phyloP scores from a whole-genome alignment of 2,797 vertebrate genomes.

The Poeciliopsis turneri region DNA sequence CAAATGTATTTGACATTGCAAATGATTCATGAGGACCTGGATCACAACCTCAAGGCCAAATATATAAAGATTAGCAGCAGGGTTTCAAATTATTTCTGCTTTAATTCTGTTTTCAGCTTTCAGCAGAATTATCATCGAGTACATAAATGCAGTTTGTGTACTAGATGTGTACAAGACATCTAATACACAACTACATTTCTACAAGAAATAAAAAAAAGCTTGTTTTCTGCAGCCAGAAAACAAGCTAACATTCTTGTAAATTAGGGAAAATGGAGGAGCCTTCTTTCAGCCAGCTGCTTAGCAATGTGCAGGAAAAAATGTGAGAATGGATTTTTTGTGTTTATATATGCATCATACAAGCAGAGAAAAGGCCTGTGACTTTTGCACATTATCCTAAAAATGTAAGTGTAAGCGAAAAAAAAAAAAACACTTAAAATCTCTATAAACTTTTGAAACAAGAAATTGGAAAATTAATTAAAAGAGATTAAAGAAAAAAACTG shows the following conservation, averaged over 20 bases:
- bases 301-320: background rate
- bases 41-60: constrained; percentile 33
- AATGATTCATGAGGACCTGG: constrained; percentile 43
- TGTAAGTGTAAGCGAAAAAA: background rate
- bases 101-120: constrained; percentile 34
- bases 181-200: background rate
- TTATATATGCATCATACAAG: background rate
- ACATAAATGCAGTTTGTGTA: constrained; percentile 14
- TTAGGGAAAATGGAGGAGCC: background rate
- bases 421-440: background rate
- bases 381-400: background rate
- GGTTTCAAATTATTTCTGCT: constrained; percentile 39
- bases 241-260: background rate
- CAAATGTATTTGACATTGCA: constrained; percentile 8
- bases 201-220: background rate
- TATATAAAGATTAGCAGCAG: constrained; percentile 43
- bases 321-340: background rate
- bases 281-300: background rate
- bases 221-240: background rate
- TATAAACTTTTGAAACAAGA: background rate
- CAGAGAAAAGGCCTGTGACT: background rate
- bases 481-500: background rate
- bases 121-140: constrained; percentile 4
- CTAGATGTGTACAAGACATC: too few relatives aligned
- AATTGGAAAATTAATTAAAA: background rate